Conservation (phyloP, 2,797 vertebrate species). For the Pseudochirops cupreus region DNA sequence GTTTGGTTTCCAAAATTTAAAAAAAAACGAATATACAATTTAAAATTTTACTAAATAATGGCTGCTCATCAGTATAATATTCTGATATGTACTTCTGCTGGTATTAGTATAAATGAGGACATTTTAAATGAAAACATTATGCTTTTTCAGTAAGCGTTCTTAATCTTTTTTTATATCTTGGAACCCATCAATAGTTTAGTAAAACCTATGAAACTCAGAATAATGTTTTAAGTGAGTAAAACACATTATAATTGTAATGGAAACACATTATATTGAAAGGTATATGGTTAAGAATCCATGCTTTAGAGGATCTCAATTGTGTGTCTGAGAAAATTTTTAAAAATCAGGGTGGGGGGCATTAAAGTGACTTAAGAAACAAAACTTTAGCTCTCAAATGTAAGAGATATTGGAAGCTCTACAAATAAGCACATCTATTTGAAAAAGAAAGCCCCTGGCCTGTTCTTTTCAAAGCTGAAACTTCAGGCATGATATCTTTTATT, state of each 20-base stretch:
- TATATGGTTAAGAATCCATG: neutral
- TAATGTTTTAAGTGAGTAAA: too few species aligned
- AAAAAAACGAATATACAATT: neutral
- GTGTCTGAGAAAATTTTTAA: conserved; percentile 48
- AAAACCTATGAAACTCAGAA: neutral
- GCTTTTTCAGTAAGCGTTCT: neutral
- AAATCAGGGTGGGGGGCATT: neutral
- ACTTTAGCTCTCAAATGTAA: conserved; percentile 39
- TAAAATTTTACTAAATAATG: neutral
- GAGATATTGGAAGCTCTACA: conserved; percentile 47
- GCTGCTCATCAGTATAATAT: neutral
- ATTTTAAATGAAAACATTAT: neutral
- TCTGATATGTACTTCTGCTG: neutral
- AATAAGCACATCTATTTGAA: conserved; percentile 59
- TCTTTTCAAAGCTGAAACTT: conserved; percentile 61
- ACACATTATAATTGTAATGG: too few species aligned
- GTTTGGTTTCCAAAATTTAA: neutral
- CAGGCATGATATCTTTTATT: conserved; percentile 36
- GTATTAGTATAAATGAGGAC: neutral
- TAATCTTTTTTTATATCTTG: neutral
- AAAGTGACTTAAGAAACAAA: conserved; percentile 59
- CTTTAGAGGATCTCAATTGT: neutral
- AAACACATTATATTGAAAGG: neutral
- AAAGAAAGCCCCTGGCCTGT: conserved; percentile 37
- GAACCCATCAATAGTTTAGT: too few species aligned